Percentiles rank a stretch among this genome's conserved stretches.
phyloP scores from a whole-genome alignment of 2,113 vertebrate genomes.

The Phaethon lepturus region DNA sequence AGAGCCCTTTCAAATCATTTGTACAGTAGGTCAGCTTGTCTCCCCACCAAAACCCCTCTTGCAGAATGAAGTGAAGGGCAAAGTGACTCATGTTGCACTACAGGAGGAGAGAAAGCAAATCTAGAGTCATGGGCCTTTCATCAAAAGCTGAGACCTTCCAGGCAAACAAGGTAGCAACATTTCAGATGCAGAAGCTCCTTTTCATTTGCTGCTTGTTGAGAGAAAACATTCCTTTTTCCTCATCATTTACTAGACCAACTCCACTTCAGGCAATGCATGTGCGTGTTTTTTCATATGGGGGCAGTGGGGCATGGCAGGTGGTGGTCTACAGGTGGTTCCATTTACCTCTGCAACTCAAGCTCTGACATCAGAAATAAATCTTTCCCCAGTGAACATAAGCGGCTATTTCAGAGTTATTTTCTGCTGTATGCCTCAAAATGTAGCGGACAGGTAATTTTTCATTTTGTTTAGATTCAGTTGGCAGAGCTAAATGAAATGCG shows the following conservation, averaged over 20 bases:
- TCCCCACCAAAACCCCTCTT: not conserved
- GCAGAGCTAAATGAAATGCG: not conserved
- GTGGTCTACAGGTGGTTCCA: slow-evolving; percentile 34
- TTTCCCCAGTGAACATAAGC: not conserved
- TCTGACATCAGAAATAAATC: slow-evolving; percentile 35
- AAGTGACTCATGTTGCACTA: not conserved
- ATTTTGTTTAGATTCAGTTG: slow-evolving; percentile 22
- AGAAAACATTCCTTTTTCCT: slow-evolving; percentile 6
- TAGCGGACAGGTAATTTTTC: slow-evolving; percentile 24
- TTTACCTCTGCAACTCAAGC: slow-evolving; percentile 27
- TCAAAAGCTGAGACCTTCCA: not conserved
- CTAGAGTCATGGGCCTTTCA: not conserved
- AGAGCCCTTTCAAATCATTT: not conserved
- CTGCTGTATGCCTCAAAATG: not conserved
- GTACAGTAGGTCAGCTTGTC: not conserved
- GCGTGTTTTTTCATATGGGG: not conserved
- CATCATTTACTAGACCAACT: not conserved
- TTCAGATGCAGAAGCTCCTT: slow-evolving; percentile 8
- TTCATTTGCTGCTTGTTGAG: slow-evolving; percentile 5
- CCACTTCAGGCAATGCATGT: not conserved
- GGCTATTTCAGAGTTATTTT: slow-evolving; percentile 29
- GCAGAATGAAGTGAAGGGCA: not conserved
- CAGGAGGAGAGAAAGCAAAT: not conserved
- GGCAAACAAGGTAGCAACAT: not conserved
- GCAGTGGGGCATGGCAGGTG: not conserved